phyloP scores from a whole-genome alignment of 2,113 vertebrate species.

The Cromileptes altivelis region DNA sequence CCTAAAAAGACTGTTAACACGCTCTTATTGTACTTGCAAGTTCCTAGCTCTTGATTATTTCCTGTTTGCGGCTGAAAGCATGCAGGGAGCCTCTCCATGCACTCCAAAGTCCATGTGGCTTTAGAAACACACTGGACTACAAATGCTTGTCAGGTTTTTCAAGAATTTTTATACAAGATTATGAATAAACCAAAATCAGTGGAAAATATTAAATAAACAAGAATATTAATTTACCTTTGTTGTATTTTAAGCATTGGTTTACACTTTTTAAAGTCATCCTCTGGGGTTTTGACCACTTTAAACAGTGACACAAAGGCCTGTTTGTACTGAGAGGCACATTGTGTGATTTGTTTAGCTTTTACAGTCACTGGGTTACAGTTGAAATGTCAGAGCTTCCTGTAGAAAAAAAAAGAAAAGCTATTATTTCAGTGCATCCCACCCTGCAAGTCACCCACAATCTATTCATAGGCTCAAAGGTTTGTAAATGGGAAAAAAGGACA shows the following conservation, averaged over 20 bases:
- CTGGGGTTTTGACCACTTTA: constrained; percentile 14
- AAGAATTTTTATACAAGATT: constrained; percentile 70
- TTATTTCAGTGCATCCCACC: constrained; percentile 36
- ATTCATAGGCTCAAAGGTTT: constrained; percentile 45
- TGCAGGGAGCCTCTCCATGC: constrained; percentile 76
- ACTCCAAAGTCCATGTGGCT: constrained; percentile 79
- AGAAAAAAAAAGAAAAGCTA: neutral
- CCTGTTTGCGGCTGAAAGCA: constrained; percentile 81
- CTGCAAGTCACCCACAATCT: constrained; percentile 33
- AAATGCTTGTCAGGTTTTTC: constrained; percentile 74
- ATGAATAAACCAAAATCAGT: constrained; percentile 77
- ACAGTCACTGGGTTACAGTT: constrained; percentile 32
- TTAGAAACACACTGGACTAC: constrained; percentile 79
- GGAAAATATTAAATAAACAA: constrained; percentile 78
- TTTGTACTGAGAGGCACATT: constrained; percentile 24
- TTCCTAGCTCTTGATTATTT: constrained; percentile 78
- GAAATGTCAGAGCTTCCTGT: constrained; percentile 44
- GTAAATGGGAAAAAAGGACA: constrained; percentile 22
- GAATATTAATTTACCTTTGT: constrained; percentile 64
- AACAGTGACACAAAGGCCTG: constrained; percentile 3
- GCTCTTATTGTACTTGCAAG: constrained; percentile 77
- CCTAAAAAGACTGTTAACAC: constrained; percentile 75
- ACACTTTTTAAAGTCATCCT: constrained; percentile 7
- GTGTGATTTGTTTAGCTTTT: constrained; percentile 36
- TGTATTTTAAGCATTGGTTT: constrained; percentile 60